phyloP scores from a whole-genome alignment of 2,113 vertebrate genomes.

The Cephalopterus ornatus region DNA sequence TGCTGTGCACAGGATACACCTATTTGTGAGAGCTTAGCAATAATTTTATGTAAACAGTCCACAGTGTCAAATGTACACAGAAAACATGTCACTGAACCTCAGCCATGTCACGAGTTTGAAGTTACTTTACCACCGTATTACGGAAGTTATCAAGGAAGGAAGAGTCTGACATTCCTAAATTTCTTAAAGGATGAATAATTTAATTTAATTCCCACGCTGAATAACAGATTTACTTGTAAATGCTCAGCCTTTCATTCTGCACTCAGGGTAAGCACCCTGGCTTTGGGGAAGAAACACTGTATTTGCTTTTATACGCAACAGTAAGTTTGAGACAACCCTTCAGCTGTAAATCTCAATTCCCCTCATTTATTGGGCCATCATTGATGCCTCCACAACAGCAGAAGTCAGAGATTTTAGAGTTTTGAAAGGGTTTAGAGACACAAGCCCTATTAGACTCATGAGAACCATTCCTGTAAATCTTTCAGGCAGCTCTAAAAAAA shows the following conservation, averaged over 20 bases:
- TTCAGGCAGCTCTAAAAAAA: background rate
- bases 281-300: background rate
- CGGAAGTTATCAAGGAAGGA: background rate
- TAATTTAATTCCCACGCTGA: conserved; percentile 16
- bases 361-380: conserved; percentile 18
- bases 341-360: conserved; percentile 29
- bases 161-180: conserved; percentile 1
- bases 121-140: background rate
- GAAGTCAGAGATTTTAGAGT: conserved; percentile 10
- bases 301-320: conserved; percentile 32
- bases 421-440: conserved; percentile 21
- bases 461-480: background rate
- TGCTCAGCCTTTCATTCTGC: conserved; percentile 18
- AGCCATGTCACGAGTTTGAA: background rate
- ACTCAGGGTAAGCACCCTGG: conserved; percentile 5
- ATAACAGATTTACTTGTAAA: conserved; percentile 62
- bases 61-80: background rate
- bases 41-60: background rate
- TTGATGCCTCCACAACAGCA: background rate
- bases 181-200: conserved; percentile 65
- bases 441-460: background rate
- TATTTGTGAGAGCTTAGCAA: background rate
- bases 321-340: conserved; percentile 25
- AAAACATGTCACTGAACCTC: background rate
- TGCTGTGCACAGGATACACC: background rate